Percentiles rank a stretch among this genome's conserved stretches.
phyloP scores from a whole-genome alignment of 1,140 invertebrate species.

The Micrasema longulum region DNA sequence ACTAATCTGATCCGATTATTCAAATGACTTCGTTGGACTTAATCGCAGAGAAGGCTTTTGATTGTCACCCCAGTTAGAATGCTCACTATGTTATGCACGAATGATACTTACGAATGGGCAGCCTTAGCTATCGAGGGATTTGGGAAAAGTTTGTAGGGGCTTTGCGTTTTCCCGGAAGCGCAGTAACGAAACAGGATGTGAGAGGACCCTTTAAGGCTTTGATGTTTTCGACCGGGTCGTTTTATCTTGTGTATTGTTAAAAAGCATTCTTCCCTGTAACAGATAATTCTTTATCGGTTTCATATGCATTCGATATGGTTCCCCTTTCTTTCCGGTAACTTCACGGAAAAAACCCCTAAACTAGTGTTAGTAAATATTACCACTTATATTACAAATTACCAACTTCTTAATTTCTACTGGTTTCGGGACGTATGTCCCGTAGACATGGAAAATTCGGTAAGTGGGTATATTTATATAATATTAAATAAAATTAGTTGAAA shows the following conservation, averaged over 20 bases:
- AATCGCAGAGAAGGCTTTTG: conserved; percentile 21
- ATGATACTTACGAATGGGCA: neutral
- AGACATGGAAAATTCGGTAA: neutral
- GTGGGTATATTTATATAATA: too few species aligned
- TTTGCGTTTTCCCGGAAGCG: neutral
- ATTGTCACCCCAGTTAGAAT: conserved; percentile 1
- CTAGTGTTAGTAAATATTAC: neutral
- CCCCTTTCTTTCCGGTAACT: neutral
- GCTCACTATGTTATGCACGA: neutral
- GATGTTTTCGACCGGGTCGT: conserved; percentile 5
- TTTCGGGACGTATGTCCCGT: neutral
- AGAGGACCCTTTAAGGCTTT: conserved; percentile 25
- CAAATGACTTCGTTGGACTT: neutral
- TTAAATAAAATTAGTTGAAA: too few species aligned
- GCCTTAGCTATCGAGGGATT: neutral
- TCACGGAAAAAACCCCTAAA: neutral
- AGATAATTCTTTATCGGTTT: neutral
- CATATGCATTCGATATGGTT: neutral
- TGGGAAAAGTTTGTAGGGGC: neutral
- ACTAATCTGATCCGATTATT: conserved; percentile 22
- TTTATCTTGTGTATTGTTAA: conserved; percentile 9
- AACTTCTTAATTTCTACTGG: neutral
- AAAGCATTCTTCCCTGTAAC: conserved; percentile 16
- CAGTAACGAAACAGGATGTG: conserved; percentile 8
- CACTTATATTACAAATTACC: neutral